A percentile compares a stretch with the other conserved stretches of the same genome.
phyloP scores from a whole-genome alignment of 2,113 vertebrate genomes.

The Pachypanchax playfairii region DNA sequence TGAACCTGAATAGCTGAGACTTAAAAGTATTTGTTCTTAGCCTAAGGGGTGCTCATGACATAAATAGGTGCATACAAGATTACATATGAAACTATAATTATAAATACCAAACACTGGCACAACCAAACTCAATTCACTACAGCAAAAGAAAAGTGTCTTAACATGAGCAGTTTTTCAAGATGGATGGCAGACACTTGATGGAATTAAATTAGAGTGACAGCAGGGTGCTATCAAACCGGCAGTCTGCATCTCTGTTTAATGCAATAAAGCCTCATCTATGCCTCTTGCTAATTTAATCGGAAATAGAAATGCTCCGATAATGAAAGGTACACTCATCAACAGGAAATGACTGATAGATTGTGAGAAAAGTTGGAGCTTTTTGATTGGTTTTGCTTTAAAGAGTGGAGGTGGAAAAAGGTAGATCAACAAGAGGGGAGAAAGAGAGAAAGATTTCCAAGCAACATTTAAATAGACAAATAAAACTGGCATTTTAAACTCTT shows the following conservation, averaged over 20 bases:
- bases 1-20: neutral
- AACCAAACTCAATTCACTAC: constrained; percentile 1
- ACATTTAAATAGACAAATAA: neutral
- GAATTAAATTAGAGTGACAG: constrained; percentile 35
- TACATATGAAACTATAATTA: neutral
- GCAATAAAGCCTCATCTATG: constrained; percentile 41
- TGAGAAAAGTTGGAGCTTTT: constrained; percentile 27
- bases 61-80: neutral
- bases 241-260: constrained; percentile 43
- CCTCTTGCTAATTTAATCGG: constrained; percentile 54
- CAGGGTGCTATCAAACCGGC: constrained; percentile 35
- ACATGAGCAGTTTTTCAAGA: neutral
- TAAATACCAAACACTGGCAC: neutral
- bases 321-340: constrained; percentile 34
- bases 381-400: constrained; percentile 7
- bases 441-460: neutral
- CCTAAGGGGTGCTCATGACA: neutral
- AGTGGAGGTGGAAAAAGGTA: neutral
- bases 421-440: neutral
- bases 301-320: constrained; percentile 54
- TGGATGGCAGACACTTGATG: constrained; percentile 31
- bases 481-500: neutral
- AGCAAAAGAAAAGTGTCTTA: constrained; percentile 3
- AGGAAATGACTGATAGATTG: constrained; percentile 48
- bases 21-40: neutral